Conservation (phyloP, 2,113 vertebrate genomes). For the Micronisus gabar region DNA sequence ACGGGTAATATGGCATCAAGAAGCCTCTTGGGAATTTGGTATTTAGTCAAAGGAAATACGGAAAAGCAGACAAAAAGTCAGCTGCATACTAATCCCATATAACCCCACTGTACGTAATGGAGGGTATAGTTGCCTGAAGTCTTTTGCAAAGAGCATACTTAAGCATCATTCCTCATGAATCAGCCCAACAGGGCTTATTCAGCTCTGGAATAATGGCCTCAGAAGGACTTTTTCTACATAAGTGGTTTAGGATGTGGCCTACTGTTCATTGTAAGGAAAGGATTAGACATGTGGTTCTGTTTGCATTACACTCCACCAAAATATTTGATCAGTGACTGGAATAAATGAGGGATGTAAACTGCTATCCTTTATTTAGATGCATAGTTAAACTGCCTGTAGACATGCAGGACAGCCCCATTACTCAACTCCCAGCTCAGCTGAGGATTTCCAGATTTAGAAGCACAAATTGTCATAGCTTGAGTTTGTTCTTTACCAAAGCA, state of each 20-base stretch:
- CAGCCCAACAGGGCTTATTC: not conserved
- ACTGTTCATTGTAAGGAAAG: not conserved
- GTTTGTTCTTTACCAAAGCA: not conserved
- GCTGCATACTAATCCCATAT: not conserved
- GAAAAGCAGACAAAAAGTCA: not conserved
- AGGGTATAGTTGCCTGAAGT: not conserved
- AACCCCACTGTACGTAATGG: not conserved
- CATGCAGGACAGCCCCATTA: not conserved
- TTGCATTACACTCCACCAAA: not conserved
- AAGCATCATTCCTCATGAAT: not conserved
- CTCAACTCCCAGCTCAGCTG: fast-evolving
- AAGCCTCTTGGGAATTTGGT: not conserved
- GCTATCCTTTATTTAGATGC: not conserved
- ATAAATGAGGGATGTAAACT: not conserved
- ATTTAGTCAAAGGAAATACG: not conserved
- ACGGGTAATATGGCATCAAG: not conserved
- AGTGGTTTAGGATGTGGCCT: not conserved
- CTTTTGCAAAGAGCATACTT: not conserved
- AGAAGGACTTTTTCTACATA: not conserved
- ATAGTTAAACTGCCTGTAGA: not conserved
- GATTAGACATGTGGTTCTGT: not conserved
- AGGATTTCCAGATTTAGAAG: not conserved
- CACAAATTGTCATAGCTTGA: not conserved
- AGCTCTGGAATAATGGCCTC: not conserved
- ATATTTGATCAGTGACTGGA: not conserved